Evolutionary conservation across 1,140 invertebrate species (phyloP), one percentile per base, ranked within the genome.

Genomic region (Megalonaias nervosa): DNA sequence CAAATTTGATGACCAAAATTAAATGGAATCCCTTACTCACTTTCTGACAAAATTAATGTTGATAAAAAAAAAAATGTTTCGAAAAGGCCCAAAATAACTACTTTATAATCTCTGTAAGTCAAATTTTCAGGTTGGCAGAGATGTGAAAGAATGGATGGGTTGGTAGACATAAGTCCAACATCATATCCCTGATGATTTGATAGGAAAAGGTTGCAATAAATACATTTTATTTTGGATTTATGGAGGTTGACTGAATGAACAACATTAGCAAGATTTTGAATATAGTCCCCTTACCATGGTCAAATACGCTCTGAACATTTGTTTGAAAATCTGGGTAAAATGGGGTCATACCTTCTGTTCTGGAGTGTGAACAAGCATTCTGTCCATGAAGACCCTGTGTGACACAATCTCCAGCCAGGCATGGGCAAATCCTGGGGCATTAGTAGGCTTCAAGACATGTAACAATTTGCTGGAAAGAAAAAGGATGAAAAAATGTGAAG

Each of bases 371-470:
- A 96, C 96, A 16, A 99, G 92, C 92, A 99, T 96, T 72, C 97
- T 92, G 19, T 97, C 97, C 80, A 99, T 96, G 90, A 99, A 99
- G 1, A 98, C 95, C 62, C 98, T 93, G 91, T 99, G 98, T 1
- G 97, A 97, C 17, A 99, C 59, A 26, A 99, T 92, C 91, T 99
- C 98, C 59, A 99, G 91, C 98, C 99, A 99, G 19, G 98, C 96
- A 90, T 98, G 99, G 67, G 97, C 96, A 91, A 99, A 99, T 0
- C 97, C 98, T 1, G 98, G 97, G 0, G 96, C 97, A 85, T 97
- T 95, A n/a, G 94, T 94, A n/a, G 98, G 98, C 75, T 95, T 93
- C 67, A 99, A 74, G 31, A 90, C 96, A 83, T 98, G 97, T 69
- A 87, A 90, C 0, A 96, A 97, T 90, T 99, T 97, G 88, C 96